Conservation (phyloP, 2,797 vertebrate genomes). For the Lutjanus argentimaculatus region DNA sequence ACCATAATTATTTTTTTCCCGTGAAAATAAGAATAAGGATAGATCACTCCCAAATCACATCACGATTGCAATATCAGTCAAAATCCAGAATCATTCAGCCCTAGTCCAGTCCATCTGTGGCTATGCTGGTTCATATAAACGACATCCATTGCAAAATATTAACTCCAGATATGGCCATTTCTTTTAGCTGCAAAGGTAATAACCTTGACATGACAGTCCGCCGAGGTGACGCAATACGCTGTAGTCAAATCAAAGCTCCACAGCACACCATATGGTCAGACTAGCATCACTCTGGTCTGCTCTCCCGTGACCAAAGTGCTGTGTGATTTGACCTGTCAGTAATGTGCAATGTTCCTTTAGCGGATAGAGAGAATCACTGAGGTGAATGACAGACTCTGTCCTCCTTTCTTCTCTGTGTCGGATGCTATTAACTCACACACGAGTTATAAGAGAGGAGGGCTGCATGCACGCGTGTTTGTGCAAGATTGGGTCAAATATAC, state of each 20-base stretch:
- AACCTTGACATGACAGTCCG: constrained; percentile 32
- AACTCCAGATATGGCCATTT: not conserved
- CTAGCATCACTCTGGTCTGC: constrained; percentile 21
- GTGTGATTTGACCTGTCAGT: constrained; percentile 63
- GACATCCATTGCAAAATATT: not conserved
- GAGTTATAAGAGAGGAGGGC: not conserved
- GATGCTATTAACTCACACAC: constrained; percentile 11
- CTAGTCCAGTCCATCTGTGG: not conserved
- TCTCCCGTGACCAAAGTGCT: constrained; percentile 46
- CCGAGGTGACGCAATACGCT: constrained; percentile 28
- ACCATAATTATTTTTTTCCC: too few species aligned
- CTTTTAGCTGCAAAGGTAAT: not conserved
- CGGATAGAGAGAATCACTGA: constrained; percentile 13
- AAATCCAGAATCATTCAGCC: too few species aligned
- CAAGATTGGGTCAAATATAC: not conserved
- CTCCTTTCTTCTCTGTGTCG: constrained; percentile 19
- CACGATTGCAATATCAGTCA: too few species aligned
- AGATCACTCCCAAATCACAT: too few species aligned
- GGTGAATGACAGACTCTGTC: constrained; percentile 34
- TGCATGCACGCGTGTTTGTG: not conserved
- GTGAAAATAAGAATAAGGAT: too few species aligned
- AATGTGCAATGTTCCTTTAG: constrained; percentile 45
- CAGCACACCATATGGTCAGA: constrained; percentile 47
- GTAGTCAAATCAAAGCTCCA: constrained; percentile 51
- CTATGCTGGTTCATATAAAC: not conserved